Conservation (phyloP, 2,113 vertebrate genomes). For the Parus major region DNA sequence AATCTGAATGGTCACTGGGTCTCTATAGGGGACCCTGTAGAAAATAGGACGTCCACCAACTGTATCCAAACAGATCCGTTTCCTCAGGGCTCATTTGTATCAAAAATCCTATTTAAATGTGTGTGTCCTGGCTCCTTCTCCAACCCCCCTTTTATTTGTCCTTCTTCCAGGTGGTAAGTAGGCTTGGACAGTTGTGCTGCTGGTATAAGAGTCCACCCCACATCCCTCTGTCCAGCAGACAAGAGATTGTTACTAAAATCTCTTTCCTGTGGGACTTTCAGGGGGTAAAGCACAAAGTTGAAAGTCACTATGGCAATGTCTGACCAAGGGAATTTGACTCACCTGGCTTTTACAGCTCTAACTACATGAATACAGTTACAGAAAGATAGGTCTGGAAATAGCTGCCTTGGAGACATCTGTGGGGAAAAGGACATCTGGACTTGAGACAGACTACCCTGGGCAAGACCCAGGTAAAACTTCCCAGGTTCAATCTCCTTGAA, state of each 20-base stretch:
- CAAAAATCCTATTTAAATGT: background rate
- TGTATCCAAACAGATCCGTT: background rate
- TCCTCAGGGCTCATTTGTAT: background rate
- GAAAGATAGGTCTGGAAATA: background rate
- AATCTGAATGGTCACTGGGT: background rate
- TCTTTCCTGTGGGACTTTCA: background rate
- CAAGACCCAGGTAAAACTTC: background rate
- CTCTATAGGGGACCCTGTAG: background rate
- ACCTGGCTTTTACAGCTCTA: background rate
- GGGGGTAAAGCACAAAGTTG: background rate
- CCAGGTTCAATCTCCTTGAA: background rate
- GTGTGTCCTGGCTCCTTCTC: background rate
- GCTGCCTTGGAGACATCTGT: background rate
- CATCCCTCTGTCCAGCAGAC: background rate
- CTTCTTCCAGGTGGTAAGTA: background rate
- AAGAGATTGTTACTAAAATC: background rate
- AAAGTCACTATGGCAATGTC: background rate
- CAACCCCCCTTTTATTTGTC: background rate
- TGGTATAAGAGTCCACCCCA: background rate
- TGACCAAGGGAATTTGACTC: background rate
- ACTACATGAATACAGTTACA: background rate
- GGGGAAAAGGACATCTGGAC: background rate
- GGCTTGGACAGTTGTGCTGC: background rate
- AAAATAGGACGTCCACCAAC: background rate
- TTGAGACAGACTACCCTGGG: background rate